A percentile compares a stretch with the other conserved stretches of the same genome.
phyloP scores from a whole-genome alignment of 2,113 vertebrate genomes.

The Calonectris borealis region DNA sequence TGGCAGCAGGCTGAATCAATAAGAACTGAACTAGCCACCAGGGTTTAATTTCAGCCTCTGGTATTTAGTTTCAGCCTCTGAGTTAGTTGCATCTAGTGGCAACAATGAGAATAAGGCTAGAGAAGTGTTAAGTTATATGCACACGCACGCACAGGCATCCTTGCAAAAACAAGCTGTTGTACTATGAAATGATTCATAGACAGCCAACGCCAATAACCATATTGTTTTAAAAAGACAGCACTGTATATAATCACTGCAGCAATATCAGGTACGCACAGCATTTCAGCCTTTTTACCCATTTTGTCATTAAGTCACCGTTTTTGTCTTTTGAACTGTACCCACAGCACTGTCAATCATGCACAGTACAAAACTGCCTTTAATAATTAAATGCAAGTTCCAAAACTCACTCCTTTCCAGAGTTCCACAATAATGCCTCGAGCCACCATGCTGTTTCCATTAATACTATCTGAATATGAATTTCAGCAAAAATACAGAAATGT shows the following conservation, averaged over 20 bases:
- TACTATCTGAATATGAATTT: background rate
- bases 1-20: background rate
- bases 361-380: background rate
- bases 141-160: background rate
- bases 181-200: background rate
- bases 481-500: background rate
- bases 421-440: background rate
- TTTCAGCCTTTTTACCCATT: background rate
- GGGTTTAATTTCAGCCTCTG: conserved; percentile 53
- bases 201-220: background rate
- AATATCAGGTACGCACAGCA: rapidly evolving
- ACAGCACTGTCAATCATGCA: background rate
- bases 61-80: conserved; percentile 34
- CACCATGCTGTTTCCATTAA: background rate
- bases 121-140: background rate
- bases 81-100: background rate
- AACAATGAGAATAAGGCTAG: background rate
- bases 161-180: background rate
- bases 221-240: background rate
- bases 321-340: background rate
- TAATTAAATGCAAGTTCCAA: background rate
- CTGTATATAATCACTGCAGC: background rate
- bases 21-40: background rate
- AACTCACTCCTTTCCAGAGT: background rate
- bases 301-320: background rate